Evolutionary conservation across 2,888 invertebrate genomes (phyloP).

Genomic region (Rhingia rostrata): DNA sequence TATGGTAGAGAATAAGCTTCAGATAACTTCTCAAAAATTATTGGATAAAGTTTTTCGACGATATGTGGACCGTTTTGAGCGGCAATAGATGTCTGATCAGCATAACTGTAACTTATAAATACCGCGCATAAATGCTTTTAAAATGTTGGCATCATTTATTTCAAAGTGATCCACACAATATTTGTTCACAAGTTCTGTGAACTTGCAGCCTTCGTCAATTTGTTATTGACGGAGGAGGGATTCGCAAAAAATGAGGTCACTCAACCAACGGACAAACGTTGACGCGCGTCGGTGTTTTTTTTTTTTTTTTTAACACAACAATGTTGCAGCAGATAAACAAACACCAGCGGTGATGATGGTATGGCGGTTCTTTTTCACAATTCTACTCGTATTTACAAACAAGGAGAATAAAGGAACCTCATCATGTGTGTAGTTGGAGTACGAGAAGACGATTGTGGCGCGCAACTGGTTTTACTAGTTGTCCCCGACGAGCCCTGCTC

Average conservation of each 20-base stretch:
- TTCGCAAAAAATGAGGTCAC: conserved; percentile 61
- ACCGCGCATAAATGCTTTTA: no score
- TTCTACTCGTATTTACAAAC: conserved; percentile 8
- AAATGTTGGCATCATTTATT: no score
- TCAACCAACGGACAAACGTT: conserved; percentile 47
- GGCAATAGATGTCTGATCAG: no score
- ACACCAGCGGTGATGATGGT: conserved; percentile 50
- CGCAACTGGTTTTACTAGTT: conserved; percentile 63
- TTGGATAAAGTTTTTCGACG: no score
- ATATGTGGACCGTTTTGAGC: no score
- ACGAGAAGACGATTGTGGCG: conserved; percentile 49
- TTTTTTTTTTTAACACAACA: conserved; percentile 20
- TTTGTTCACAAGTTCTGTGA: no score
- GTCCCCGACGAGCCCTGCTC: not conserved
- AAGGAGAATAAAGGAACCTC: conserved; percentile 27
- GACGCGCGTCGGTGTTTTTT: conserved; percentile 40
- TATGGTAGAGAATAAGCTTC: no score
- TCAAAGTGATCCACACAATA: no score
- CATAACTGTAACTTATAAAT: no score
- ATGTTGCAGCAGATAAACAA: conserved; percentile 34
- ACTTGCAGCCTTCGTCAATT: no score
- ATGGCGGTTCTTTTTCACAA: conserved; percentile 50
- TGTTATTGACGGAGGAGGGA: conserved; percentile 10
- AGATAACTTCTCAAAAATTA: no score
- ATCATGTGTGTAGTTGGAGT: conserved; percentile 36